phyloP scores from a whole-genome alignment of 2,797 vertebrate genomes.

The Rhinogobio ventralis region DNA sequence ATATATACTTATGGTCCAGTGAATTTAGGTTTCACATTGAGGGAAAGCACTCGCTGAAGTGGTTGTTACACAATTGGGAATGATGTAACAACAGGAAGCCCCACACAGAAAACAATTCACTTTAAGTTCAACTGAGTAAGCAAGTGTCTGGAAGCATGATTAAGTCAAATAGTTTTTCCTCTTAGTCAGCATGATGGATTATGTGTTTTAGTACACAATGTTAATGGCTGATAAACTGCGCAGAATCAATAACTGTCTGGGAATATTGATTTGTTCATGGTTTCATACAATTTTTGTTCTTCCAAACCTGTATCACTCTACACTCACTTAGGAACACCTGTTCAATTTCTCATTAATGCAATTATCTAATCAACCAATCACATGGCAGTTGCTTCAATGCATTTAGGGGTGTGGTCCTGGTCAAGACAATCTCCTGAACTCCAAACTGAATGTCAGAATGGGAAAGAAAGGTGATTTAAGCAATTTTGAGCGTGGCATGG shows the following conservation, averaged over 20 bases:
- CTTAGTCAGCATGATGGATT: conserved; percentile 18
- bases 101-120: background rate
- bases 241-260: background rate
- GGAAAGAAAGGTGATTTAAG: no score
- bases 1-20: conserved; percentile 10
- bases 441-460: no score
- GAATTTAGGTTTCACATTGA: conserved; percentile 18
- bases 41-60: conserved; percentile 13
- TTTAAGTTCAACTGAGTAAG: conserved; percentile 10
- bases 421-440: no score
- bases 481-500: no score
- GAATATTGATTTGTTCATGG: conserved; percentile 14
- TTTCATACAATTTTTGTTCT: background rate
- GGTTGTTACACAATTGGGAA: conserved; percentile 32
- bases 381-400: no score
- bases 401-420: no score
- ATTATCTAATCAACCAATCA: no score
- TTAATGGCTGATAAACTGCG: conserved; percentile 27
- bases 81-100: conserved; percentile 29
- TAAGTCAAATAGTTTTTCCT: conserved; percentile 1
- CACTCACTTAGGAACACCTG: no score
- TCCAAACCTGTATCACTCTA: background rate
- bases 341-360: no score
- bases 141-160: conserved; percentile 33
- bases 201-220: conserved; percentile 1